These are phyloP conservation scores for Calcarius ornatus DNA, from an alignment of 2,113 vertebrate genomes.

Conservation along the genomic window DNA sequence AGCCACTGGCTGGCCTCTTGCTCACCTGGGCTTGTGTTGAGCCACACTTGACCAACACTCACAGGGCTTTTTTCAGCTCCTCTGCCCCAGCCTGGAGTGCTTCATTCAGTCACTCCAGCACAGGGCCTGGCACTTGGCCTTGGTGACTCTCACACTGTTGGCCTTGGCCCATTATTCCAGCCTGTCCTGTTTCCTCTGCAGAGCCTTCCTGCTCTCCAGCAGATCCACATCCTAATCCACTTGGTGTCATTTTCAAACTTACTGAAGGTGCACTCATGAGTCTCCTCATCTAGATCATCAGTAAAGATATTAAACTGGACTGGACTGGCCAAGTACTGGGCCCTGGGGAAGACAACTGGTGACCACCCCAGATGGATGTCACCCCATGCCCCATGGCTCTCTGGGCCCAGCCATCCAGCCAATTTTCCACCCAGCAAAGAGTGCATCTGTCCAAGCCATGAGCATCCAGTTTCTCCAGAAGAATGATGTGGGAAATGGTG, in stretches of 20 bases:
- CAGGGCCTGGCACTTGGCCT: neutral
- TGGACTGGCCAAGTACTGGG: neutral
- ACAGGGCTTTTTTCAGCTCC: neutral
- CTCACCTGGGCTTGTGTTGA: neutral
- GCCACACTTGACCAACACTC: neutral
- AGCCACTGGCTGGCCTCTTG: neutral
- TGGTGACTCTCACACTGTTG: neutral
- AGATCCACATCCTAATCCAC: neutral
- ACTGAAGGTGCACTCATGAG: neutral
- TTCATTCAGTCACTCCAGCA: neutral
- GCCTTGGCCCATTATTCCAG: neutral
- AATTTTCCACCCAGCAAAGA: neutral
- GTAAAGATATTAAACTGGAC: neutral
- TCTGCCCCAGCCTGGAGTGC: neutral
- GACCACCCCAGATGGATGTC: rapidly evolving
- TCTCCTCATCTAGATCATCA: neutral
- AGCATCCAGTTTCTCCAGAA: neutral
- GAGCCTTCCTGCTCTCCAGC: neutral
- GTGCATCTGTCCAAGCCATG: neutral
- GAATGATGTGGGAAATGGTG: neutral
- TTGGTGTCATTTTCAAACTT: neutral
- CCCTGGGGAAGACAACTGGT: neutral
- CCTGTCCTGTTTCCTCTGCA: neutral
- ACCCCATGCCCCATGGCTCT: neutral
- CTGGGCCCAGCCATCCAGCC: neutral